Evolutionary conservation across 2,113 vertebrate species (phyloP).

Genomic region (Ivindomyrus marchei): DNA sequence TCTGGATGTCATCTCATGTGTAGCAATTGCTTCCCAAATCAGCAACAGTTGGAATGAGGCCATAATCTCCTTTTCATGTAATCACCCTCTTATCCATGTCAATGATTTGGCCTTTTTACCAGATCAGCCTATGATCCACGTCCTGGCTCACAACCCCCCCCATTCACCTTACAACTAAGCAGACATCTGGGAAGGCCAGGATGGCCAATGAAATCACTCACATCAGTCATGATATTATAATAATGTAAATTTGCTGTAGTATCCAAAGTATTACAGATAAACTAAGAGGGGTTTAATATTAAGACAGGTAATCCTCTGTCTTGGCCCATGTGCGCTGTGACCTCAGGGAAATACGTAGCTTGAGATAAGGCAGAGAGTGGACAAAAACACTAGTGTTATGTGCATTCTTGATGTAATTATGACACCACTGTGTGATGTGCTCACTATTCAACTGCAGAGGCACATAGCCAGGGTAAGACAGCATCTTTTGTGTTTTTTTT

Average conservation of each 20-base stretch:
- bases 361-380: conserved; percentile 22
- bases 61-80: conserved; percentile 45
- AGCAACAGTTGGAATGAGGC: conserved; percentile 9
- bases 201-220: conserved; percentile 30
- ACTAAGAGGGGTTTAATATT: conserved; percentile 38
- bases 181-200: conserved; percentile 27
- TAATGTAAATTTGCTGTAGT: conserved; percentile 33
- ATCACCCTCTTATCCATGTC: conserved; percentile 45
- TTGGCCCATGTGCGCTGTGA: conserved; percentile 26
- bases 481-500: conserved; percentile 1
- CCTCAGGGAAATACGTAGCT: conserved; percentile 27
- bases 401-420: conserved; percentile 32
- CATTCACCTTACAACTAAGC: conserved; percentile 7
- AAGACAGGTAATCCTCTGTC: conserved; percentile 39
- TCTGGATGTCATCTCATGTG: conserved; percentile 32
- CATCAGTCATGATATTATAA: conserved; percentile 38
- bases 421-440: conserved; percentile 23
- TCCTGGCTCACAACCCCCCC: conserved; percentile 15
- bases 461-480: not conserved
- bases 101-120: conserved; percentile 41
- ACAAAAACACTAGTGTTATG: conserved; percentile 14
- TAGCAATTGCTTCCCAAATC: conserved; percentile 35
- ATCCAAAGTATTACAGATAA: conserved; percentile 33
- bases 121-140: conserved; percentile 36
- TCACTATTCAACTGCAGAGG: conserved; percentile 43